Conservation (phyloP, 2,113 vertebrate species). For the Phoxinus phoxinus region DNA sequence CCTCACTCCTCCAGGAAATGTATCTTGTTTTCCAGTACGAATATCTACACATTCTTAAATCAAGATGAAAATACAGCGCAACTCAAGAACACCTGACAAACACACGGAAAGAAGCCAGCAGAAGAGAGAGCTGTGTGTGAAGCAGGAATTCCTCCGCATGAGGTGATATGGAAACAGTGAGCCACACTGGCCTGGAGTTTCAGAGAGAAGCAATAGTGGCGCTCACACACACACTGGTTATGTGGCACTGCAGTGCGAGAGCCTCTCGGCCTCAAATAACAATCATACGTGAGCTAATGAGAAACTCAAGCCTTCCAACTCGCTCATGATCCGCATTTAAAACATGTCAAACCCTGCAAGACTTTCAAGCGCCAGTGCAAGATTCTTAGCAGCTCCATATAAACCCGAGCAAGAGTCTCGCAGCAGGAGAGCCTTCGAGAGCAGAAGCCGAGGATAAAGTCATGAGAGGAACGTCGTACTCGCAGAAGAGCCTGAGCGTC, state of each 20-base stretch:
- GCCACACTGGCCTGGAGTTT: neutral
- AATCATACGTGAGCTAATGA: constrained; percentile 73
- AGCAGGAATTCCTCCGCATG: neutral
- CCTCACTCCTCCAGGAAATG: too few species aligned
- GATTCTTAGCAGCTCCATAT: constrained; percentile 72
- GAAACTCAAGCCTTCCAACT: constrained; percentile 56
- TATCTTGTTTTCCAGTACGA: too few species aligned
- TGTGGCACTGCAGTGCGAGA: constrained; percentile 70
- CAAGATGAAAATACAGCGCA: too few species aligned
- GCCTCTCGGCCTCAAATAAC: constrained; percentile 66
- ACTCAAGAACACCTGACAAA: neutral
- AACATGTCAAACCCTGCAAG: constrained; percentile 69
- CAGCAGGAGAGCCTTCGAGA: neutral
- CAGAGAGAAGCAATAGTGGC: constrained; percentile 1
- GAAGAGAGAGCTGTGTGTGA: neutral
- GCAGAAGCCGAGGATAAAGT: constrained; percentile 14
- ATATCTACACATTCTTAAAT: too few species aligned
- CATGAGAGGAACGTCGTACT: constrained; percentile 78
- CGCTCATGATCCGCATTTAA: constrained; percentile 75
- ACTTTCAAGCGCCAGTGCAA: constrained; percentile 72
- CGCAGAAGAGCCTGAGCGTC: constrained; percentile 77
- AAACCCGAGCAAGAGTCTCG: neutral
- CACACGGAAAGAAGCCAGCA: neutral
- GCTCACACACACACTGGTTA: constrained; percentile 50
- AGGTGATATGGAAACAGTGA: neutral